Evolutionary conservation across 92 coral and sea anemone genomes (phyloP), one percentile per base, ranked within the genome.

Genomic region (Galaxea fascicularis): DNA sequence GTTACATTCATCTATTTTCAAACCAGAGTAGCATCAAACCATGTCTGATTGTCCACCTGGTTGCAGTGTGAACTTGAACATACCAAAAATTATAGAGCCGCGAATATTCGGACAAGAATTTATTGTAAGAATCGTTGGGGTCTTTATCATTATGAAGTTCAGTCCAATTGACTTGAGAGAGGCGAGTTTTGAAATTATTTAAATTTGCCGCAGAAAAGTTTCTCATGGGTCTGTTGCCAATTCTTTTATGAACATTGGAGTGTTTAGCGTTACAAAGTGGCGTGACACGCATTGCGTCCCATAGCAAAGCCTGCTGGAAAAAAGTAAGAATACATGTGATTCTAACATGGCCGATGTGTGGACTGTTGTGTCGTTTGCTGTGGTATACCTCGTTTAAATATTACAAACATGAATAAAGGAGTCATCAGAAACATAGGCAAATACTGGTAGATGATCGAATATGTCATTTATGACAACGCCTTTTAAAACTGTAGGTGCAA

Each of bases 371-470:
- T n/a, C n/a, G n/a, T n/a, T n/a, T n/a, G n/a, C n/a, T n/a, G n/a
- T n/a, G n/a, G n/a, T n/a, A n/a, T n/a, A n/a, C n/a, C n/a, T n/a
- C n/a, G n/a, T n/a, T n/a, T n/a, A n/a, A n/a, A n/a, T n/a, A n/a
- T n/a, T n/a, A n/a, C n/a, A n/a, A n/a, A 27, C 60, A 54, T 54
- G 31, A 17, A 45, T 41, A 22, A 4, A n/a, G 22, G 62, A 26
- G 13, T 66, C 29, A 54, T 65, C 53, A 44, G 67, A 80, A 29
- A 72, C 54, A 76, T 75, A 76, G 44, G 90, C 88, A 51, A 88
- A 75, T 8, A 88, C 29, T 0, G 89, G 88, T 9, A 76, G 73
- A 69, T 88, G 84, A 68, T 88, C 91, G 45, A 87, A 88, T n/a
- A 88, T 49, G 51, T 88, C 84, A 75, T 81, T 88, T 15, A 88